These are phyloP conservation scores for Hydropotes inermis DNA, from an alignment of 2,113 vertebrate species.

Conservation along the genomic window DNA sequence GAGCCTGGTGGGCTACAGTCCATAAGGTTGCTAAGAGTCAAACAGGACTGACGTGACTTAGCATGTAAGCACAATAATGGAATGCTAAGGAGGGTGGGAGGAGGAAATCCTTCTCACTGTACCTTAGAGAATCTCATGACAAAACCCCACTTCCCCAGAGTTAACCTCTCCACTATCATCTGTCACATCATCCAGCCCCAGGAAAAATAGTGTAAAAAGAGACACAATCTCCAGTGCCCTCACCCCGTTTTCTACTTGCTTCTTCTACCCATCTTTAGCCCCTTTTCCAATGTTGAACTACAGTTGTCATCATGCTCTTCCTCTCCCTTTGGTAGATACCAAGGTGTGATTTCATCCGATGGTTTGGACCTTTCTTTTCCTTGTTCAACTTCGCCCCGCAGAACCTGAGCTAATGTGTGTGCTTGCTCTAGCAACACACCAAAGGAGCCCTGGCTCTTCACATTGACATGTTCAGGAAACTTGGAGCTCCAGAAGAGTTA, in stretches of 20 bases:
- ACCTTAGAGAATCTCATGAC: neutral
- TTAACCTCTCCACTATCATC: neutral
- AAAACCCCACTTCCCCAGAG: neutral
- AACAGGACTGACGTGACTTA: neutral
- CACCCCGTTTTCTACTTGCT: neutral
- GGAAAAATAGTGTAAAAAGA: neutral
- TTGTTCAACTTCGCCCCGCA: neutral
- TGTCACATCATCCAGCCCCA: neutral
- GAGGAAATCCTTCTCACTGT: neutral
- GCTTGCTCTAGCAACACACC: neutral
- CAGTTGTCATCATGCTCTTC: neutral
- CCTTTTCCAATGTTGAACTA: neutral
- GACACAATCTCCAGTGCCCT: neutral
- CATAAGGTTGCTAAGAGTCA: neutral
- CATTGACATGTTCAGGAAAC: neutral
- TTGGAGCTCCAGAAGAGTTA: neutral
- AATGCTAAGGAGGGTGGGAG: neutral
- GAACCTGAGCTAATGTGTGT: neutral
- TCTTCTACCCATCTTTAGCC: neutral
- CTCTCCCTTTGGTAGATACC: neutral
- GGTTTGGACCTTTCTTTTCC: neutral
- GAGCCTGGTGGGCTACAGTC: neutral
- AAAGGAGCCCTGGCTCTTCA: neutral
- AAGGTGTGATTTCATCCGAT: neutral
- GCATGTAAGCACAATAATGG: neutral